phyloP scores from a whole-genome alignment of 2,888 invertebrate genomes.

The Thymelicus sylvestris region DNA sequence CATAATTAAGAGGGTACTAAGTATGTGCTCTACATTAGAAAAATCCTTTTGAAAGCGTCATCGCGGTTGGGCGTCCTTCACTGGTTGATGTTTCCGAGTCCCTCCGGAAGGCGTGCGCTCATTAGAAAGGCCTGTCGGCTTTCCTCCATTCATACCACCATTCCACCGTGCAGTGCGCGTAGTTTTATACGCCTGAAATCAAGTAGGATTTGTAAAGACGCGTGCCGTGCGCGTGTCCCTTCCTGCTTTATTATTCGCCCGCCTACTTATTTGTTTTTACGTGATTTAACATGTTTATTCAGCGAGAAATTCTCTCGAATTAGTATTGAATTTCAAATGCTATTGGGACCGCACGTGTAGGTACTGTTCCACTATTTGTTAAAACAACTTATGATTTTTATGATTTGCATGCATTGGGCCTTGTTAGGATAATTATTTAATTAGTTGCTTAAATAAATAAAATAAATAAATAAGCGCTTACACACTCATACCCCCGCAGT shows the following conservation, averaged over 20 bases:
- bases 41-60: slow-evolving; percentile 14
- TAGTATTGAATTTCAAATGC: slow-evolving; percentile 32
- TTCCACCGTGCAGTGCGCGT: slow-evolving; percentile 44
- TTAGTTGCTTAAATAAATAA: neutral
- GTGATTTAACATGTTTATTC: slow-evolving; percentile 76
- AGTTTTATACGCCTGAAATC: slow-evolving; percentile 53
- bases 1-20: neutral
- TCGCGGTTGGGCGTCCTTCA: slow-evolving; percentile 51
- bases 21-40: slow-evolving; percentile 1
- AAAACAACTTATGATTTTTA: slow-evolving; percentile 34
- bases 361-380: slow-evolving; percentile 35
- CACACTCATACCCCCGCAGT: too few relatives aligned
- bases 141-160: slow-evolving; percentile 50
- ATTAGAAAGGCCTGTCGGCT: slow-evolving; percentile 71
- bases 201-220: slow-evolving; percentile 54
- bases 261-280: slow-evolving; percentile 80
- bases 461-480: too few relatives aligned
- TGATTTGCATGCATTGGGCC: neutral
- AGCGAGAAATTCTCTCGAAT: slow-evolving; percentile 39
- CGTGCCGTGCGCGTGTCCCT: slow-evolving; percentile 59
- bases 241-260: slow-evolving; percentile 50
- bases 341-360: slow-evolving; percentile 25
- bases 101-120: slow-evolving; percentile 63
- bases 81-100: slow-evolving; percentile 56
- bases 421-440: slow-evolving; percentile 2